Conservation (phyloP, 2,113 vertebrate genomes). For the Chamaetylas fuelleborni region DNA sequence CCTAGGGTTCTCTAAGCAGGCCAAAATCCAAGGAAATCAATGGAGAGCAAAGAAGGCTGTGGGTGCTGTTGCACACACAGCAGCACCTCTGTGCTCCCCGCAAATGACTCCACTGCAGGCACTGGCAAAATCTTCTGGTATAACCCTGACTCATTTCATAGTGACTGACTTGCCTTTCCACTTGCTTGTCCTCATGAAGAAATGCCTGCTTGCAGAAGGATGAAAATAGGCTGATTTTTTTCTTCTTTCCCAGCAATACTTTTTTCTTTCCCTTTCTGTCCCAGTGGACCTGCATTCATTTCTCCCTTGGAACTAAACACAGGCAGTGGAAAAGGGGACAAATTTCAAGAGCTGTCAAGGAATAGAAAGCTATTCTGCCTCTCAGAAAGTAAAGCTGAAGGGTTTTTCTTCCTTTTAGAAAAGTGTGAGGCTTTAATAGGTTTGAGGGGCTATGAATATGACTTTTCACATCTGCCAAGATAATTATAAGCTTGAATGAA, state of each 20-base stretch:
- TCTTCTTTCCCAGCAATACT: background rate
- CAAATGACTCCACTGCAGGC: background rate
- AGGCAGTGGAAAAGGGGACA: background rate
- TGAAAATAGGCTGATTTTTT: background rate
- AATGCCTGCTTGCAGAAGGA: background rate
- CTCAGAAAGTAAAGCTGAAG: background rate
- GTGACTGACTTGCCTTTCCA: background rate
- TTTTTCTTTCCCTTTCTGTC: background rate
- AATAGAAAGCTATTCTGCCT: background rate
- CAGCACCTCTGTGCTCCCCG: background rate
- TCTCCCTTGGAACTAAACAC: background rate
- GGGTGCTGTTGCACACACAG: background rate
- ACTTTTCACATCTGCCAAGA: background rate
- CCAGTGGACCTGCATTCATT: background rate
- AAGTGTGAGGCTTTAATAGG: background rate
- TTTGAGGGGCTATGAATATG: background rate
- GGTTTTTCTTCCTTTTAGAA: background rate
- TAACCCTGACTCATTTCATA: background rate
- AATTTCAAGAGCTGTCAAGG: background rate
- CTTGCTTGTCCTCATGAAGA: background rate
- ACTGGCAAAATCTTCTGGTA: background rate
- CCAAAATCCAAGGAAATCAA: background rate
- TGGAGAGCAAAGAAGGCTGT: background rate
- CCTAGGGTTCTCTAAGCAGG: background rate
- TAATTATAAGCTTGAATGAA: constrained; percentile 34